Base-by-base conservation (phyloP, 2,888 invertebrate species). In the Caenorhabditis sp. region DNA sequence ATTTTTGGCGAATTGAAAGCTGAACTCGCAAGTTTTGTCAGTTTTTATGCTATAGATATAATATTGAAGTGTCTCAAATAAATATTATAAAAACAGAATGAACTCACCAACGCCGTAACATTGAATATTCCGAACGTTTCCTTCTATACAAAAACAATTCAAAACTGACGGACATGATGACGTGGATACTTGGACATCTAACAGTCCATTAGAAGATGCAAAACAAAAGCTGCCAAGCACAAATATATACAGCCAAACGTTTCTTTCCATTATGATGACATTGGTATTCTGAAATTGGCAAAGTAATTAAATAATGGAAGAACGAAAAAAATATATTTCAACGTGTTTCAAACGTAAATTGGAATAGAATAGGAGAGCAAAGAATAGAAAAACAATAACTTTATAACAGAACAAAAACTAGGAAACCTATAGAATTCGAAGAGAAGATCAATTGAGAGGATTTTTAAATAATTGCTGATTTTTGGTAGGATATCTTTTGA, bases 401-500 rank as follows among this genome's bases (percentile, higher is more conserved):
- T 58, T 54, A 58, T 8, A 7, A 62, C 10, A 53, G 12, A 56
- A 50, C 12, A 26, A 65, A 36, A 27, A 25, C 21, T 21, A 59
- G 36, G 14, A 61, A 49, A 70, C 61, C 50, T 60, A 60, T 27
- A 50, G 54, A 59, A 53, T 56, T 38, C 14, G 17, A 54, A 60
- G 12, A 54, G 38, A 21, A 31, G 0, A 54, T 54, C 43, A 70
- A 60, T 74, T 70, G 10, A 74, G 60, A 12, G 74, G 74, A 60
- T 74, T 67, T n/a, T 64, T 67, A 63, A 65, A 67, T 25, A 70
- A 43, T 10, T 70, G 68, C 58, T 76, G 74, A 36, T 80, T 80
- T 60, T 80, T 80, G 21, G 80, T 80, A n/a, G 67, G 76, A 52
- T 80, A 73, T 60, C 73, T 75, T 73, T 86, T 85, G 67, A 86